phyloP scores from a whole-genome alignment of 2,113 vertebrate species.

The Empidonax traillii region DNA sequence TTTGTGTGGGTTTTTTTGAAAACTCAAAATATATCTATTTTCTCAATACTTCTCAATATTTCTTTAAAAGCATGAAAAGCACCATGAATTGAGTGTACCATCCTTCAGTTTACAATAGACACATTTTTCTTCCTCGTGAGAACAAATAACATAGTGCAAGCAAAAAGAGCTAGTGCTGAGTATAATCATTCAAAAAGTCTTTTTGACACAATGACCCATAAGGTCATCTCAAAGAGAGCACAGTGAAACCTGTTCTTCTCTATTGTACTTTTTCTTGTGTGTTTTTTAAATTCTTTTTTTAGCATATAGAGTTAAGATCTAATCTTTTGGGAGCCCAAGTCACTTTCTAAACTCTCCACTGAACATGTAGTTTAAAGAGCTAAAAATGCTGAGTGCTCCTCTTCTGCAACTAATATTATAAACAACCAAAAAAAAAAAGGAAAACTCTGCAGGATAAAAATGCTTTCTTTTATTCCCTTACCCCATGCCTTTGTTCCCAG shows the following conservation, averaged over 20 bases:
- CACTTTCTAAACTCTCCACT: background rate
- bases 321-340: background rate
- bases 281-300: background rate
- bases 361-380: background rate
- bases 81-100: background rate
- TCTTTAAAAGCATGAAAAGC: background rate
- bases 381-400: background rate
- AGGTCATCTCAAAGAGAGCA: background rate
- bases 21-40: background rate
- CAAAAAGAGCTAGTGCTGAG: background rate
- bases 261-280: background rate
- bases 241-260: background rate
- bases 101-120: background rate
- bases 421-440: background rate
- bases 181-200: background rate
- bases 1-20: background rate
- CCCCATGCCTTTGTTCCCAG: background rate
- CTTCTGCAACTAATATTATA: background rate
- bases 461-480: background rate
- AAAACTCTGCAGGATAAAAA: background rate
- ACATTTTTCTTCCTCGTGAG: background rate
- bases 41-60: background rate
- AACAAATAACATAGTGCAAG: background rate
- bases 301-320: background rate
- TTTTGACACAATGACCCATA: background rate